Base-by-base conservation (phyloP, 2,113 vertebrate genomes). In the Phyllostomus discolor region DNA sequence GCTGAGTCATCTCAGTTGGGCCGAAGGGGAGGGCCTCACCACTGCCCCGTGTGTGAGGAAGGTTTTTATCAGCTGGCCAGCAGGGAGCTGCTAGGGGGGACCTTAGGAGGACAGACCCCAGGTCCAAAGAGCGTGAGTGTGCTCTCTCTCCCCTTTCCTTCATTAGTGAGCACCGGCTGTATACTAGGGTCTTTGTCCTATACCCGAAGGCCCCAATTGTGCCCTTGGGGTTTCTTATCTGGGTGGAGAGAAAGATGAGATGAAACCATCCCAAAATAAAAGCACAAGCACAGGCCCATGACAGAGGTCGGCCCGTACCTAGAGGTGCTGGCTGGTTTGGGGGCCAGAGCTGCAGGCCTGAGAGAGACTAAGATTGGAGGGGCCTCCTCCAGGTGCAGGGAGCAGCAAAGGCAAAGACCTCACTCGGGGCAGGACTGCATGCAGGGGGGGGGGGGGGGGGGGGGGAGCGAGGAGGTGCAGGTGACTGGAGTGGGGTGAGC, bases 1-100 rank as follows among this genome's bases (percentile, higher is more conserved):
- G 85, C 96, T 94, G 96, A 96, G 96, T 97, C 95, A 96, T 94
- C 70, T 72, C 5, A 0, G 43, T 35, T 2, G 9, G 33, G 19
- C 28, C 4, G 14, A 31, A 7, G 75, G 10, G 75, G 16, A 7
- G 80, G 41, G 52, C 73, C 73, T 43, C 35, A 0, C 22, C 16
- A 1, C 38, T 2, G 2, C 10, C 33, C 0, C 2, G 5, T 24
- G 22, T 1, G 48, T 10, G 72, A 24, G 38, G 20, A 28, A 28
- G 69, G 8, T 14, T 82, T 76, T 76, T 26, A 24, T 72, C 33
- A 1, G 92, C 35, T 76, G 2, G 1, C 1, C 2, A 38, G 26
- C 38, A 33, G 31, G n/a, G 41, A 5, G 46, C 59, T 17, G 24
- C 38, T 1, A 20, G 52, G 67, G 48, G 66, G 78, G 22, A 14